These are phyloP conservation scores for Brachionus rotundiformis DNA, from an alignment of 1,140 invertebrate genomes.

Conservation along the genomic window DNA sequence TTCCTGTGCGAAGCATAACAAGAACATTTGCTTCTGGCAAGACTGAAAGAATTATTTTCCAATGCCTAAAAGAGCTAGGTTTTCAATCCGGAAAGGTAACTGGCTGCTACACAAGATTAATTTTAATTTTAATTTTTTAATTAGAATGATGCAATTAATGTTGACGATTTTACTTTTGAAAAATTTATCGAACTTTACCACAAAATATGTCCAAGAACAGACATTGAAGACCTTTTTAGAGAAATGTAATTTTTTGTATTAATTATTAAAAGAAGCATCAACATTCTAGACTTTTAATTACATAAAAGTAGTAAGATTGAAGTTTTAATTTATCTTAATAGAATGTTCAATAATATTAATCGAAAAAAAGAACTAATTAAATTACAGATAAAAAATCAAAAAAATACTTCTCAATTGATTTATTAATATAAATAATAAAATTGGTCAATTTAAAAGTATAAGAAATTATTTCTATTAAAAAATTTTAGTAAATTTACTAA, in stretches of 20 bases:
- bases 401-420: no score
- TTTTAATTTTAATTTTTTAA: slow-evolving; percentile 49
- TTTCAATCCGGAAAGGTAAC: slow-evolving; percentile 84
- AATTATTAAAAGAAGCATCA: no score
- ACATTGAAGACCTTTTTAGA: slow-evolving; percentile 96
- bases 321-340: no score
- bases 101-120: neutral
- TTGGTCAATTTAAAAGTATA: no score
- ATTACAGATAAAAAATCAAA: no score
- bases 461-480: no score
- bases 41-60: slow-evolving; percentile 96
- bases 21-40: slow-evolving; percentile 93
- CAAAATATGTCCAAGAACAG: slow-evolving; percentile 97
- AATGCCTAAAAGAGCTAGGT: slow-evolving; percentile 87
- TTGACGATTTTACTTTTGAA: slow-evolving; percentile 92
- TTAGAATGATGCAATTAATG: slow-evolving; percentile 82
- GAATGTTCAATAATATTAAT: no score
- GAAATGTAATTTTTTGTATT: slow-evolving; percentile 73
- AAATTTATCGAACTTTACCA: slow-evolving; percentile 98
- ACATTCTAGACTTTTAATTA: no score
- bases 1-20: slow-evolving; percentile 90
- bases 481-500: no score
- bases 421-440: no score
- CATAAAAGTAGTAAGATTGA: no score
- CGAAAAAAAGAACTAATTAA: no score